Percentiles rank a stretch among this genome's conserved stretches.
phyloP scores from a whole-genome alignment of 2,113 vertebrate species.

The Myrmecophaga tridactyla region DNA sequence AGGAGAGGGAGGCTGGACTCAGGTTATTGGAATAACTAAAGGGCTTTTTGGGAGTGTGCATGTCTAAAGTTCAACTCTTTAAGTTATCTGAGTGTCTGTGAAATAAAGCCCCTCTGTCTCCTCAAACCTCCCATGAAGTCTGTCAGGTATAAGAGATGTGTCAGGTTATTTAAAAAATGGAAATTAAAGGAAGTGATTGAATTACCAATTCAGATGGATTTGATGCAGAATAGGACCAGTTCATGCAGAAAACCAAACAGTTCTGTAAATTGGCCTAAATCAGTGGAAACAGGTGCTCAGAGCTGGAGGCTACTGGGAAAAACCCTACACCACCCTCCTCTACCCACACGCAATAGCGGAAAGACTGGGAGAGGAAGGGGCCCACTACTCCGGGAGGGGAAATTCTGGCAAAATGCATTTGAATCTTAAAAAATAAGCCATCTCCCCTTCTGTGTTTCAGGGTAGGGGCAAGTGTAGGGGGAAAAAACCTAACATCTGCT shows the following conservation, averaged over 20 bases:
- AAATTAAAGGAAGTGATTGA: background rate
- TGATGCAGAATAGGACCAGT: background rate
- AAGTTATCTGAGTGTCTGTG: too few relatives aligned
- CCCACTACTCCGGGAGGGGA: too few relatives aligned
- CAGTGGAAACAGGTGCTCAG: background rate
- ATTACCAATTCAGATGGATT: background rate
- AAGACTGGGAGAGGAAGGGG: background rate
- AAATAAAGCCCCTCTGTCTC: background rate
- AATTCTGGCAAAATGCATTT: background rate
- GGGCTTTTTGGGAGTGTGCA: background rate
- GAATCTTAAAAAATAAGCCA: background rate
- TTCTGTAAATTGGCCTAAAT: background rate
- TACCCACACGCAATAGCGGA: background rate
- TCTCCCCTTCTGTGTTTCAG: background rate
- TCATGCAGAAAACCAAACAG: background rate
- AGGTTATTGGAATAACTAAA: fast-evolving
- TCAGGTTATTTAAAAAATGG: background rate
- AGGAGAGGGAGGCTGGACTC: background rate
- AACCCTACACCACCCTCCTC: fast-evolving
- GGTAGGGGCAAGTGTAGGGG: background rate
- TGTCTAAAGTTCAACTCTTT: background rate
- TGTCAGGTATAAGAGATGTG: background rate
- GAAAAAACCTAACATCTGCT: background rate
- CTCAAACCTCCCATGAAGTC: background rate
- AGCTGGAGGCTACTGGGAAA: background rate